Percentiles rank a stretch among this genome's conserved stretches.
These are phyloP conservation scores for Sigmodon hispidus DNA, from an alignment of 2,113 vertebrate species.

Conservation along the genomic window DNA sequence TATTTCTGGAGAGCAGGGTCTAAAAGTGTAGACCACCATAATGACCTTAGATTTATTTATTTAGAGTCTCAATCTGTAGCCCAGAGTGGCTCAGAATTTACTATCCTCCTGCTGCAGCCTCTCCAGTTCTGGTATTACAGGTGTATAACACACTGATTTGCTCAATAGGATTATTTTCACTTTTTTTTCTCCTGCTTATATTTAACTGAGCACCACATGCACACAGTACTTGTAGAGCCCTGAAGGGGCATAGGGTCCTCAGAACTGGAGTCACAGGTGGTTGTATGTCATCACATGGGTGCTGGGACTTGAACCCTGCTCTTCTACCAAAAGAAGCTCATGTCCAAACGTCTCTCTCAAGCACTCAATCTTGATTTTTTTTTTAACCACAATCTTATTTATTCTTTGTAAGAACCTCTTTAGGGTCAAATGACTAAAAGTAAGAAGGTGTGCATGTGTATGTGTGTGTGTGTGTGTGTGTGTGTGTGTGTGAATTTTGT, in stretches of 20 bases:
- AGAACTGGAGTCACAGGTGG: background rate
- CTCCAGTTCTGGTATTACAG: no score
- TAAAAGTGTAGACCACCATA: background rate
- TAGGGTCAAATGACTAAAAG: background rate
- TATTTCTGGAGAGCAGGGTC: no score
- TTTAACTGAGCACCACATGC: background rate
- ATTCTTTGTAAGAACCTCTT: background rate
- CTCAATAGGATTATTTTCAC: background rate
- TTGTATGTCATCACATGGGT: background rate
- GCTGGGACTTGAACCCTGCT: background rate
- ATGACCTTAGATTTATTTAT: background rate
- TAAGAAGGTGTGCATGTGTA: background rate
- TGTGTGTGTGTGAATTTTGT: background rate
- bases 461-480: background rate
- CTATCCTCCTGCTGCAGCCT: background rate
- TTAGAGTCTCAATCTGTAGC: background rate
- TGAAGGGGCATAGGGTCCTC: background rate
- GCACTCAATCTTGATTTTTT: background rate
- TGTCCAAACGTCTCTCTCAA: background rate
- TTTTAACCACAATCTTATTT: background rate
- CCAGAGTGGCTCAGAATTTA: background rate
- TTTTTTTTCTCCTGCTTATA: background rate
- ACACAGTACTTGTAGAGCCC: background rate
- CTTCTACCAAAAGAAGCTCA: background rate
- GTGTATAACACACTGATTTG: background rate